Evolutionary conservation across 2,113 vertebrate species (phyloP).

Genomic region (Oplegnathus fasciatus): DNA sequence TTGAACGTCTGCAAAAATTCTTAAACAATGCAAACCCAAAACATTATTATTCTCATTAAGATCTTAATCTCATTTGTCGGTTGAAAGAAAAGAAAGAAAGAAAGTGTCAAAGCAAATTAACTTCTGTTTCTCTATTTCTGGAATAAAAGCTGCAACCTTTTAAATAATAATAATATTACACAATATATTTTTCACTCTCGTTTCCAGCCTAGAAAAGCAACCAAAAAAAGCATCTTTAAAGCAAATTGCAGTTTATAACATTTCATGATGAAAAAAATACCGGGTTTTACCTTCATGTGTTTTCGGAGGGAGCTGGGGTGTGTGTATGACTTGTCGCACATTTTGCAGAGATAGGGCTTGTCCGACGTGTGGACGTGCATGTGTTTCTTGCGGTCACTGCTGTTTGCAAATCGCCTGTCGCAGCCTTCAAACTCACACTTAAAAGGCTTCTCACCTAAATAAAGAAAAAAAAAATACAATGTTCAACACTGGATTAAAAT

Average conservation of each 20-base stretch:
- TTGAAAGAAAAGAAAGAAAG: conserved; percentile 59
- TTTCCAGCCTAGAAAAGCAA: neutral
- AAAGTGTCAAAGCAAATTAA: conserved; percentile 64
- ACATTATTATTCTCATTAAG: conserved; percentile 54
- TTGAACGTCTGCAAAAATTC: conserved; percentile 12
- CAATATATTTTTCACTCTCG: neutral
- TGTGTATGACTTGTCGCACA: conserved; percentile 99
- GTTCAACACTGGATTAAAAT: conserved; percentile 11
- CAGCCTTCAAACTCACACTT: conserved; percentile 99
- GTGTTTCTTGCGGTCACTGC: conserved; percentile 99
- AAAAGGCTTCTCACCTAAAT: conserved; percentile 97
- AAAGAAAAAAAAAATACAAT: conserved; percentile 17
- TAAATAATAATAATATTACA: neutral
- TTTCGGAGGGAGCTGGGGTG: conserved; percentile 98
- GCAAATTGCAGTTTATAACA: neutral
- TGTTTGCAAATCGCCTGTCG: conserved; percentile 98
- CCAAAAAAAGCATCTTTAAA: neutral
- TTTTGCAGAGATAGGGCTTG: conserved; percentile 99
- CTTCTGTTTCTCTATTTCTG: conserved; percentile 36
- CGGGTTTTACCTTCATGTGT: conserved; percentile 96
- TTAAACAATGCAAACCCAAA: conserved; percentile 40
- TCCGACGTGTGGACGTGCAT: conserved; percentile 99
- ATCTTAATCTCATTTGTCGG: conserved; percentile 70
- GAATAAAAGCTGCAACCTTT: neutral
- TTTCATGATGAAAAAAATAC: neutral